Base-by-base conservation (phyloP, 2,797 vertebrate genomes). In the Sparidentex hasta region DNA sequence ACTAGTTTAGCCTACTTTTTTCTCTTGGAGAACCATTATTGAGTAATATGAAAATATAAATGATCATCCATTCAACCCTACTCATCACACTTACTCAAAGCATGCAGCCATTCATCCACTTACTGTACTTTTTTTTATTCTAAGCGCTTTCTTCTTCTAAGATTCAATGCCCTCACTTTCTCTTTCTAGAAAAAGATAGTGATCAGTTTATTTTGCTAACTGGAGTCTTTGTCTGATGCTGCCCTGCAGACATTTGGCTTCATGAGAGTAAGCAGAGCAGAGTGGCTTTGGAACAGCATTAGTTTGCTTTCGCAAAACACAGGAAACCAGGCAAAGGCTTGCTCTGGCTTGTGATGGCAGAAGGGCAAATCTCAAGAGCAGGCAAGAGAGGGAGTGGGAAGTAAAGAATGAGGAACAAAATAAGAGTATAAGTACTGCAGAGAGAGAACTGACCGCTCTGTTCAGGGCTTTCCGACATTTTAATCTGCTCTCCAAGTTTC, bases 261-360 rank as follows among this genome's bases (percentile, higher is more conserved):
- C 80, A 73, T 82, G 68, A 65, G 50, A 83, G 76, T 70, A 55
- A 76, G 86, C 67, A 69, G 71, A 87, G 74, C 54, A 65, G 78
- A 83, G 81, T 78, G 71, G 65, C 50, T 87, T 79, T 82, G 79
- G 71, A 86, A 58, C 52, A 69, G 76, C 74, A 80, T 29, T 69
- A 67, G 79, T 83, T 89, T 91, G 83, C 79, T 88, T 90, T 93
- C 11, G 83, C 79, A 90, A 89, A 91, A 93, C 79, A 87, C 87
- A 91, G 90, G 93, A 93, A 93, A 88, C 85, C 50, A 84, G 81
- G 79, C 74, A 69, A 84, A 86, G 90, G 87, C 84, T 76, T 89
- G 86, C 80, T 81, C 81, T 67, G 85, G 86, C 86, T 89, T 90
- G 92, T 89, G 84, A 90, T 90, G 83, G 80, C 75, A 88, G 83